phyloP scores from a whole-genome alignment of 2,888 invertebrate species.

The Philereme vetulata region DNA sequence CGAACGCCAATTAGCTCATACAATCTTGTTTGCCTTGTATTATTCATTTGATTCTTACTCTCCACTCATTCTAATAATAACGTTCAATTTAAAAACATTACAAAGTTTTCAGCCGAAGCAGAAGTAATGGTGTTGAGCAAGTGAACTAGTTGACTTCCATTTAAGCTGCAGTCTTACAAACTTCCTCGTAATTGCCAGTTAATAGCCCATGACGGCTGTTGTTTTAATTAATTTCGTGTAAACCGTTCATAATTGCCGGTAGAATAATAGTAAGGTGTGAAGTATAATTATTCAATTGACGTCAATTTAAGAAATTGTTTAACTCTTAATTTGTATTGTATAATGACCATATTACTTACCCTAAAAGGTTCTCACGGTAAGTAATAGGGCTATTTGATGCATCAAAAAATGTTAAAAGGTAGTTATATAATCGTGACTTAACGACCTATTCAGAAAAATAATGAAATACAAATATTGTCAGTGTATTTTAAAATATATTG shows the following conservation, averaged over 20 bases:
- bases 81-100: too few species aligned
- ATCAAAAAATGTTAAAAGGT: background rate
- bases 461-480: too few species aligned
- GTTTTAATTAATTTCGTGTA: conserved; percentile 42
- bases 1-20: too few species aligned
- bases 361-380: conserved; percentile 20
- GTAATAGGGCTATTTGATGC: background rate
- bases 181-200: conserved; percentile 49
- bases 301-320: conserved; percentile 20
- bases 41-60: too few species aligned
- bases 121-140: background rate
- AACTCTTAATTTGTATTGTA: conserved; percentile 16
- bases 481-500: too few species aligned
- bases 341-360: conserved; percentile 1
- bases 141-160: conserved; percentile 10
- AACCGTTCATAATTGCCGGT: conserved; percentile 34
- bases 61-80: too few species aligned
- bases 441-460: too few species aligned
- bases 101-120: too few species aligned
- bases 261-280: conserved; percentile 31
- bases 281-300: conserved; percentile 31
- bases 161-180: conserved; percentile 19
- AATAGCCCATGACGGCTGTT: conserved; percentile 51
- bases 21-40: too few species aligned
- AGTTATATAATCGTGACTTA: too few species aligned